Evolutionary conservation across 1,140 invertebrate genomes (phyloP), one percentile per base, ranked within the genome.

Genomic region (Tyrophagus putrescentiae): DNA sequence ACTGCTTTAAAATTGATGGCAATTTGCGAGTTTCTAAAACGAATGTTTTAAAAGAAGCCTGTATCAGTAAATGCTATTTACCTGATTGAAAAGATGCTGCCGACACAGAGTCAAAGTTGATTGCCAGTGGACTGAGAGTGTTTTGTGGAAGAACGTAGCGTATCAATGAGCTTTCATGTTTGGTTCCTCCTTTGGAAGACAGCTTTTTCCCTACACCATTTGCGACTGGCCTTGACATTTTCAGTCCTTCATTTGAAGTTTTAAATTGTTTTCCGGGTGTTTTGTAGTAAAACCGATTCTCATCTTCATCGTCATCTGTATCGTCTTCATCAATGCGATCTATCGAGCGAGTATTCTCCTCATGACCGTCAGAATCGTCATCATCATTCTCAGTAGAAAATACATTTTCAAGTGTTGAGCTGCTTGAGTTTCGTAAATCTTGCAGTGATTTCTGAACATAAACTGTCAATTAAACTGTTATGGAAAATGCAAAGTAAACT

Each of bases 21-120:
- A 31, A 21, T 9, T 54, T 39, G 7, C 52, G 52, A 21, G 45
- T 7, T 29, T 48, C 45, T 48, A 6, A 25, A 13, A 39, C 36
- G 21, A 39, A 13, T 39, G 36, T 13, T 39, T 21, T 13, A 39
- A 48, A 48, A 25, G 23, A 29, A 7, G 23, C 31, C n/a, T n/a
- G n/a, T 7, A 48, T 29, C 23, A 48, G 18, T 48, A 21, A 48
- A 7, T 25, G 7, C 18, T 48, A 7, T 7, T 9, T 48, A 48
- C 45, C 45, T 18, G 45, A 48, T 25, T 48, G 45, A 48, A 48
- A 48, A 13, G 45, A 48, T 48, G 45, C 45, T 29, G 45, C 18
- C 13, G 45, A 48, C 23, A 48, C 18, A 7, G 45, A 7, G 45
- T 48, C 45, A 18, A 6, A 6, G 31, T 39, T 39, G 21, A 21